Evolutionary conservation across 2,797 vertebrate genomes (phyloP), one percentile per base, ranked within the genome.

Genomic region (Schizopygopsis malacanthus): DNA sequence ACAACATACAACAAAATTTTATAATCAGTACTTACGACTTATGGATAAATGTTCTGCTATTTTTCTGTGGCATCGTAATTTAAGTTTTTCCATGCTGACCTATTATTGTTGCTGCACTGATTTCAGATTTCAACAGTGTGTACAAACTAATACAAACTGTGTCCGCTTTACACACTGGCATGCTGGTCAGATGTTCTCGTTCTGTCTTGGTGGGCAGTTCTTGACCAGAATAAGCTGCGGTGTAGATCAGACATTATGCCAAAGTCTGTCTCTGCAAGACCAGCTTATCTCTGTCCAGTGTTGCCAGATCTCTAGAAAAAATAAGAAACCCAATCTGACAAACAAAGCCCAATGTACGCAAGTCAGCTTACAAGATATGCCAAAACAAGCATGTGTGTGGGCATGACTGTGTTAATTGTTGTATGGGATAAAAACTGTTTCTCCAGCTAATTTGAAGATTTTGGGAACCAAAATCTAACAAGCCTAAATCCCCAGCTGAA

Each of bases 261-360:
- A 75, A 75, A 50, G 50, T 81, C 69, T 56, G 47, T 69, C 22
- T 56, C n/a, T 70, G 63, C 50, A 37, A 81, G 7, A 54, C 47
- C 45, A 69, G 79, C 50, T 69, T 81, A 45, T 69, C 28, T 52
- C 6, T 39, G 63, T 52, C 47, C 33, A 37, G 28, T 37, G 47
- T 76, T 52, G 16, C 45, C 73, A 76, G 47, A 76, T 54, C 47
- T 37, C 28, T 54, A 22, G 18, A 56, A 39, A 76, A 76, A n/a
- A 56, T 4, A 76, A 52, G 8, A 33, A 22, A 72, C 6, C n/a
- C 43, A 25, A 28, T 67, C 63, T 67, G 28, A 73, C 70, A 72
- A 16, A 72, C 71, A 47, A 39, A 72, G 11, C 10, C 10, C 10
- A 22, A 52, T 37, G 28, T 54, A 22, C 11, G 73, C 28, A 20